A percentile compares a stretch with the other conserved stretches of the same genome.
Conservation (phyloP, 2,113 vertebrate genomes). For the Aptenodytes patagonicus region DNA sequence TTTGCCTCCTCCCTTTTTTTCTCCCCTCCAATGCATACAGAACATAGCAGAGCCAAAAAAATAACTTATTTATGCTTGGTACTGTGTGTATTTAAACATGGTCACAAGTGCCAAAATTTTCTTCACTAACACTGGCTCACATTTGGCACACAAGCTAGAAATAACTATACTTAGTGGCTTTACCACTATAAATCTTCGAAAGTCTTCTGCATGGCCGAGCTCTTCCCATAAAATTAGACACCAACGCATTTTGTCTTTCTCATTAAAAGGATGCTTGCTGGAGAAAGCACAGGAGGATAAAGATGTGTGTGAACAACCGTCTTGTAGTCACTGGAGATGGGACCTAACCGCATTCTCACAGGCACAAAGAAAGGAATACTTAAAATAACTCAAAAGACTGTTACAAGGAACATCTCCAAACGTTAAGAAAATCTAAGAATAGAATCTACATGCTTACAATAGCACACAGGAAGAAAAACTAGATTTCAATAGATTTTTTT, state of each 20-base stretch:
- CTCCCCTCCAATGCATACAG: neutral
- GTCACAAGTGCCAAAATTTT: neutral
- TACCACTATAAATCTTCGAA: conserved; percentile 12
- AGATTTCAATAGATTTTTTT: neutral
- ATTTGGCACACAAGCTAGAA: neutral
- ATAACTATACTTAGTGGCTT: neutral
- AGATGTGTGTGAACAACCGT: neutral
- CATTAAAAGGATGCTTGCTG: neutral
- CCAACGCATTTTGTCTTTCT: neutral
- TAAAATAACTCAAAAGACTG: neutral
- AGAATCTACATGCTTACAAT: neutral
- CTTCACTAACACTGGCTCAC: neutral
- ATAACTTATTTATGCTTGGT: neutral
- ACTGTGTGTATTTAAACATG: neutral
- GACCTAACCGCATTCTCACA: neutral
- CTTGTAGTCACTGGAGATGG: neutral
- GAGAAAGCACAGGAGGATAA: neutral
- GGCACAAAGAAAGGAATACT: neutral
- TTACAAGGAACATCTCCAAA: neutral
- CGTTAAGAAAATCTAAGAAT: neutral
- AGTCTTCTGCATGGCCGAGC: conserved; percentile 17
- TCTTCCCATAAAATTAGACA: conserved; percentile 23
- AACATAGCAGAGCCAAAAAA: neutral
- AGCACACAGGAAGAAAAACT: neutral
- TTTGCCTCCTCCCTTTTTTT: neutral